These are phyloP conservation scores for Takifugu flavidus DNA, from an alignment of 2,113 vertebrate species.

Conservation along the genomic window DNA sequence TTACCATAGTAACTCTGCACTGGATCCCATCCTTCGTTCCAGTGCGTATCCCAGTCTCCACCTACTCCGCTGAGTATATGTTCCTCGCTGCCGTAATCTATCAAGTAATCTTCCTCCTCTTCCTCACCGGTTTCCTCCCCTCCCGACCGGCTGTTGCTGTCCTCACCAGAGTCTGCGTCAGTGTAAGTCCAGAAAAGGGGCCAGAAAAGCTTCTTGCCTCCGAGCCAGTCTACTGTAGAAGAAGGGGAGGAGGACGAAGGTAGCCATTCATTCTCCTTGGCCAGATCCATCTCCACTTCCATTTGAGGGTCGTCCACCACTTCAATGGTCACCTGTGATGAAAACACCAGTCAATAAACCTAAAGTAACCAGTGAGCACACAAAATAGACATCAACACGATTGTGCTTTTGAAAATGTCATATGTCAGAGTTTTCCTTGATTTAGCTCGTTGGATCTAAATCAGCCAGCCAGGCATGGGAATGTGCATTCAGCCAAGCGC, in stretches of 20 bases:
- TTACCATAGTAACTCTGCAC: conserved; percentile 79
- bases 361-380: background rate
- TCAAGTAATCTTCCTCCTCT: conserved; percentile 76
- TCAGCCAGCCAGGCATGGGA: conserved; percentile 49
- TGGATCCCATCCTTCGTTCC: conserved; percentile 82
- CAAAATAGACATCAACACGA: no score
- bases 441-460: conserved; percentile 19
- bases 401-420: no score
- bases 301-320: conserved; percentile 85
- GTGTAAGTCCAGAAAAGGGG: conserved; percentile 88
- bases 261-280: conserved; percentile 82
- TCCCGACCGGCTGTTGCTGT: conserved; percentile 61
- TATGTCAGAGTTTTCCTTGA: no score
- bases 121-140: conserved; percentile 63
- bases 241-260: conserved; percentile 70
- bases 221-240: conserved; percentile 76
- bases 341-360: background rate
- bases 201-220: conserved; percentile 86
- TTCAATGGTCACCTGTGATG: conserved; percentile 83
- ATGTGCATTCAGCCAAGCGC: conserved; percentile 44
- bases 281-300: conserved; percentile 85
- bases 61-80: conserved; percentile 79
- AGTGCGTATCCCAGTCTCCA: conserved; percentile 77
- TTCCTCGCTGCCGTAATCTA: conserved; percentile 83
- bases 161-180: conserved; percentile 72